phyloP scores from a whole-genome alignment of 2,888 invertebrate genomes.

The Dimorphilus gyrociliatus region DNA sequence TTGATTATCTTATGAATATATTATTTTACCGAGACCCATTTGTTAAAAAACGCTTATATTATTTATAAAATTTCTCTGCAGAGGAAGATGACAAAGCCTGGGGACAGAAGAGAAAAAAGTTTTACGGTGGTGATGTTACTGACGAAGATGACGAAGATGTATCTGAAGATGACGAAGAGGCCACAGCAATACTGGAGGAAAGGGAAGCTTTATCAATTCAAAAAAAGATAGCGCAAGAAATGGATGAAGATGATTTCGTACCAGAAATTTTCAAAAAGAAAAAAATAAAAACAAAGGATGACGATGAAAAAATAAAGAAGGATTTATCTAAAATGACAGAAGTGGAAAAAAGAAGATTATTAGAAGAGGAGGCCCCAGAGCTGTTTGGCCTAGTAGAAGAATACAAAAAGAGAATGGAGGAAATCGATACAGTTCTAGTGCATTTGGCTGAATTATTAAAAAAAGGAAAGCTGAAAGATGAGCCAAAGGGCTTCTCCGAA shows the following conservation, averaged over 20 bases:
- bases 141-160: conserved; percentile 76
- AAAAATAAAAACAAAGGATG: conserved; percentile 5
- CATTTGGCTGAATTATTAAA: too few relatives aligned
- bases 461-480: too few relatives aligned
- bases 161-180: too few relatives aligned
- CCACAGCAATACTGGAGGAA: conserved; percentile 31
- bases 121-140: conserved; percentile 71
- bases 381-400: conserved; percentile 59
- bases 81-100: conserved; percentile 69
- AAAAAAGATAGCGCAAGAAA: conserved; percentile 23
- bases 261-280: conserved; percentile 16
- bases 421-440: conserved; percentile 5
- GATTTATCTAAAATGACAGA: conserved; percentile 59
- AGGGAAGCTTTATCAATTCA: conserved; percentile 32
- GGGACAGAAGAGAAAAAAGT: conserved; percentile 63
- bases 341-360: conserved; percentile 54
- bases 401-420: conserved; percentile 48
- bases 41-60: too few relatives aligned
- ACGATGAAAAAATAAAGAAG: conserved; percentile 46
- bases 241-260: conserved; percentile 31
- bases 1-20: not conserved
- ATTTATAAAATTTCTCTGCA: too few relatives aligned
- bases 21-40: too few relatives aligned
- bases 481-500: too few relatives aligned
- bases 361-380: conserved; percentile 74